These are phyloP conservation scores for Mustelus asterias DNA, from an alignment of 2,113 vertebrate genomes.

Conservation along the genomic window DNA sequence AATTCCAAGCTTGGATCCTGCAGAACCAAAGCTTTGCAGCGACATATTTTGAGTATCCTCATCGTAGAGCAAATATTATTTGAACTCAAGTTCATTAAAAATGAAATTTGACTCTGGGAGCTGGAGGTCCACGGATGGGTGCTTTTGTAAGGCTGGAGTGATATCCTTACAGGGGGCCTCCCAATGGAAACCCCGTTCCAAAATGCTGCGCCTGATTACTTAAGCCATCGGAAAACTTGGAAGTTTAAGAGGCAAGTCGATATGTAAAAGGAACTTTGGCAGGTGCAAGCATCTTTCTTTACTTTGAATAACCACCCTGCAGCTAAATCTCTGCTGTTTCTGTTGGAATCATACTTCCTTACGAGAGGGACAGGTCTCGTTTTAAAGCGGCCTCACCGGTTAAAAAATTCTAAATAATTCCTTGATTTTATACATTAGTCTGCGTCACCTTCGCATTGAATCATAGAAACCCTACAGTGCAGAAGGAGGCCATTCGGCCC, in stretches of 20 bases:
- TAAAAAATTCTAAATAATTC: background rate
- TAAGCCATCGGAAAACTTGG: background rate
- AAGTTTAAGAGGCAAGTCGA: background rate
- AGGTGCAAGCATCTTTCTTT: background rate
- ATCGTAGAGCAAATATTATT: background rate
- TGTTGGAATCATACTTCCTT: background rate
- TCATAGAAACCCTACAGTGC: too few relatives aligned
- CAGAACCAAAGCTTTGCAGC: background rate
- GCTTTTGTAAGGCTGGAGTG: too few relatives aligned
- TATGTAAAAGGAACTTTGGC: background rate
- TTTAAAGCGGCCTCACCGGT: background rate
- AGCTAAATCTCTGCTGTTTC: background rate
- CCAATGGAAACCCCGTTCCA: background rate
- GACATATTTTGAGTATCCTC: background rate
- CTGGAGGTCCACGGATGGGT: background rate
- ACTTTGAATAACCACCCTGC: background rate
- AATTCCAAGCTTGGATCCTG: background rate
- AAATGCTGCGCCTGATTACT: background rate
- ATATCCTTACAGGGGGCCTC: background rate
- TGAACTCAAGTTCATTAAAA: background rate
- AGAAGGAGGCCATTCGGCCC: too few relatives aligned
- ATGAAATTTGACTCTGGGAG: background rate
- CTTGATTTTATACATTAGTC: background rate
- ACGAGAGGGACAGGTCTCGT: too few relatives aligned
- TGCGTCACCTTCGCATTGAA: background rate